phyloP scores from a whole-genome alignment of 2,113 vertebrate genomes.

The Spilogale gracilis region DNA sequence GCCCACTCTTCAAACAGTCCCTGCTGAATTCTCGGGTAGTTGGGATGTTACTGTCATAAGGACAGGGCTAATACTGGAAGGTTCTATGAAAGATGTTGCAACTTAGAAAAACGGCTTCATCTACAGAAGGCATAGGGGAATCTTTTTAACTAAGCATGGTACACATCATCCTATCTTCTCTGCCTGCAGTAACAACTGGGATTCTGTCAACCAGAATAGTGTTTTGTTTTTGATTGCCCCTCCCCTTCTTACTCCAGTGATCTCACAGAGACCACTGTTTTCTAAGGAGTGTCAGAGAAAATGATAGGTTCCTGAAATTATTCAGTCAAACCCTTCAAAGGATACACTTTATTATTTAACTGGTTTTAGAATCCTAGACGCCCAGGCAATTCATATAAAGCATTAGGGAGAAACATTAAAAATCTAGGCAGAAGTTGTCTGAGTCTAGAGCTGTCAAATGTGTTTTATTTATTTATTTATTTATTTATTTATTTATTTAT shows the following conservation, averaged over 20 bases:
- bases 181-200: neutral
- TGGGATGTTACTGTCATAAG: neutral
- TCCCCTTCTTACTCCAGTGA: neutral
- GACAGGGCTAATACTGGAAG: neutral
- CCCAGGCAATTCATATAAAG: slow-evolving; percentile 5
- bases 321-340: neutral
- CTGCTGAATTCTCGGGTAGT: neutral
- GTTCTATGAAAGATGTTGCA: neutral
- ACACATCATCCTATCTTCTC: neutral
- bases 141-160: neutral
- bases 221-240: neutral
- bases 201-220: neutral
- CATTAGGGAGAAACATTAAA: neutral
- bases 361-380: neutral
- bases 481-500: neutral
- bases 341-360: slow-evolving; percentile 9
- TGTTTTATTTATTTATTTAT: neutral
- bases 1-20: neutral
- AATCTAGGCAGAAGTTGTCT: slow-evolving; percentile 1
- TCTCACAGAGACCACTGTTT: neutral
- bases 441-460: slow-evolving; percentile 2
- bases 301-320: neutral
- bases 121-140: neutral
- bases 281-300: neutral
- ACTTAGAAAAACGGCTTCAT: neutral